phyloP scores from a whole-genome alignment of 2,888 invertebrate genomes.

The Plebejus melissa region DNA sequence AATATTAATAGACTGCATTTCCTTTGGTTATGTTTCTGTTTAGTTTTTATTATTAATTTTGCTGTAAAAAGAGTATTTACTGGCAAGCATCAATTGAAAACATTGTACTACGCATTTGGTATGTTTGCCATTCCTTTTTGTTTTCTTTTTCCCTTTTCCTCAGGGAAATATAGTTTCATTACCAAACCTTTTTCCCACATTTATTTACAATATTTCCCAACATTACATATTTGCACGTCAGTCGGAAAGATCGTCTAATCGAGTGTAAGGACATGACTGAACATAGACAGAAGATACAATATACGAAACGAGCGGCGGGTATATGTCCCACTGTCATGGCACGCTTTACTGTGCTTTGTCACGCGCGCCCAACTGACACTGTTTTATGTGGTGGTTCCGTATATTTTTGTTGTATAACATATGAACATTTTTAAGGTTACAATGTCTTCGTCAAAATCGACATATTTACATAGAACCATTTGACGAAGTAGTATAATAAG shows the following conservation, averaged over 20 bases:
- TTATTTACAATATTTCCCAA: constrained; percentile 17
- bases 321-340: constrained; percentile 31
- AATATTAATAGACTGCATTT: not conserved
- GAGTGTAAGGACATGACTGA: constrained; percentile 28
- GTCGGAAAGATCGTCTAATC: constrained; percentile 27
- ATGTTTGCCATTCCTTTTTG: not conserved
- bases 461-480: too few species aligned
- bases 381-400: constrained; percentile 32
- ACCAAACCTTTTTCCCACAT: constrained; percentile 5
- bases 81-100: too few species aligned
- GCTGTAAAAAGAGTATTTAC: too few species aligned
- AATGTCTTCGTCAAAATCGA: not conserved
- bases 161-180: constrained; percentile 13
- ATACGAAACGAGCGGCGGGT: constrained; percentile 28
- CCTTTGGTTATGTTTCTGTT: not conserved
- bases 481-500: too few species aligned
- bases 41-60: too few species aligned
- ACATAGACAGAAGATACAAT: constrained; percentile 29
- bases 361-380: constrained; percentile 29
- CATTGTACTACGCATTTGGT: not conserved
- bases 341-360: constrained; percentile 35
- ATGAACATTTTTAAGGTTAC: constrained; percentile 10
- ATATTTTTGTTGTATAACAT: constrained; percentile 21
- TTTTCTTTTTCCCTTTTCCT: not conserved
- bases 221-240: constrained; percentile 14